These are phyloP conservation scores for Mugil cephalus DNA, from an alignment of 2,113 vertebrate species.

Conservation along the genomic window DNA sequence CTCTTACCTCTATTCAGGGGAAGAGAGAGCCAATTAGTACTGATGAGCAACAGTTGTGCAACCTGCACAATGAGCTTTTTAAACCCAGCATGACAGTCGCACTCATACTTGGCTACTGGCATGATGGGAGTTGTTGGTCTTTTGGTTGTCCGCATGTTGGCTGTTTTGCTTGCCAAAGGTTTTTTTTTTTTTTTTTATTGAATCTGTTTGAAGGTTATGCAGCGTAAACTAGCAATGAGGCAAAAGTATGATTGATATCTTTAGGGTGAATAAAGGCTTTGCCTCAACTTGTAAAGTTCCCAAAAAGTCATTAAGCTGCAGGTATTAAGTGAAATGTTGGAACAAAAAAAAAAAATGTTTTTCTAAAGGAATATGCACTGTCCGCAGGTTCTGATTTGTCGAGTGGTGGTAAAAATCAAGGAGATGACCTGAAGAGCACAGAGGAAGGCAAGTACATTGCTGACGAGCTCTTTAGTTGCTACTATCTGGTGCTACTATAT, in stretches of 20 bases:
- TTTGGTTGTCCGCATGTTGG: neutral
- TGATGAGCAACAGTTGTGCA: slow-evolving; percentile 36
- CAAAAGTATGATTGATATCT: neutral
- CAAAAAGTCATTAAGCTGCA: too few species aligned
- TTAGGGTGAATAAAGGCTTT: neutral
- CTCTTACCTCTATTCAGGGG: too few species aligned
- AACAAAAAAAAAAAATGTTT: too few species aligned
- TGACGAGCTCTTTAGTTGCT: neutral
- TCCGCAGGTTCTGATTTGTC: slow-evolving; percentile 20
- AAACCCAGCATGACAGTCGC: accelerated
- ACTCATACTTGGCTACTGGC: neutral
- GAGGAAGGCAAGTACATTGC: accelerated
- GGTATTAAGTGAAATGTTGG: neutral
- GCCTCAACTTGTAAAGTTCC: neutral
- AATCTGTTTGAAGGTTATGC: neutral
- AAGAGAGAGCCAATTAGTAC: neutral
- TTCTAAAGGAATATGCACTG: neutral
- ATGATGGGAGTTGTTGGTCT: slow-evolving; percentile 6
- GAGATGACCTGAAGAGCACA: too few species aligned
- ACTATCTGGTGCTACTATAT: neutral
- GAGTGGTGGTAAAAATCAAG: neutral
- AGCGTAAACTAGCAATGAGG: too few species aligned
- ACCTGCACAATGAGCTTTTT: neutral
- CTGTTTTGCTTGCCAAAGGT: slow-evolving; percentile 31
- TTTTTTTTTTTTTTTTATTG: neutral